These are phyloP conservation scores for Alouatta palliata DNA, from an alignment of 2,113 vertebrate genomes.

Conservation along the genomic window DNA sequence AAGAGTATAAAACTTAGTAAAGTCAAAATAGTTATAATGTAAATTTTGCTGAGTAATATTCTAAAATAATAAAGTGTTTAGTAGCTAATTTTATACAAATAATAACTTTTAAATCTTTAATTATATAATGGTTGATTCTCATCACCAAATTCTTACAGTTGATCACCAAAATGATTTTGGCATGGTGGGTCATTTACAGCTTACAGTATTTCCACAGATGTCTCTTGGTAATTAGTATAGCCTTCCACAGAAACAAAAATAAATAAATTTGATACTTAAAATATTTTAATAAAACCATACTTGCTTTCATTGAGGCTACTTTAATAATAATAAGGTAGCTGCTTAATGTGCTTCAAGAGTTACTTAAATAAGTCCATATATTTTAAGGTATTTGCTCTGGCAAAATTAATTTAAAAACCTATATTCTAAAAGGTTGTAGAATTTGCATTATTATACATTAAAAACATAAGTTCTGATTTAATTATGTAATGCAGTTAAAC, in stretches of 20 bases:
- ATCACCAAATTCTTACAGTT: background rate
- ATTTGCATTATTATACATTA: slow-evolving; percentile 34
- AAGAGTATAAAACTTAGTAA: background rate
- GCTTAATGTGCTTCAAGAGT: slow-evolving; percentile 25
- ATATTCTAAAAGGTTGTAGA: slow-evolving; percentile 17
- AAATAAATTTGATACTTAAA: background rate
- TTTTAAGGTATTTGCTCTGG: slow-evolving; percentile 36
- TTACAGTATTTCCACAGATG: background rate
- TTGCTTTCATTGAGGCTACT: background rate
- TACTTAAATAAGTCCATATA: slow-evolving; percentile 41
- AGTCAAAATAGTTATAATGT: background rate
- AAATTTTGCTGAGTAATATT: background rate
- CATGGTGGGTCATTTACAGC: background rate
- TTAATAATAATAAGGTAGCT: slow-evolving; percentile 21
- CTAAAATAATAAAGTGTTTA: background rate
- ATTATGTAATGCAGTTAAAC: slow-evolving; percentile 53
- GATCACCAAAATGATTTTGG: background rate
- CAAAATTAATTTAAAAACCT: slow-evolving; percentile 52
- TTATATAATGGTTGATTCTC: background rate
- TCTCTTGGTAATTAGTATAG: background rate
- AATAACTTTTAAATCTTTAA: background rate
- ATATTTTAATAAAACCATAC: slow-evolving; percentile 9
- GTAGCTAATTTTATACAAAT: background rate
- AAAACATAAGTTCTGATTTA: slow-evolving; percentile 34
- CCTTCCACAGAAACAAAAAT: background rate